Conservation (phyloP, 1,140 invertebrate species). For the Lucilia cuprina region DNA sequence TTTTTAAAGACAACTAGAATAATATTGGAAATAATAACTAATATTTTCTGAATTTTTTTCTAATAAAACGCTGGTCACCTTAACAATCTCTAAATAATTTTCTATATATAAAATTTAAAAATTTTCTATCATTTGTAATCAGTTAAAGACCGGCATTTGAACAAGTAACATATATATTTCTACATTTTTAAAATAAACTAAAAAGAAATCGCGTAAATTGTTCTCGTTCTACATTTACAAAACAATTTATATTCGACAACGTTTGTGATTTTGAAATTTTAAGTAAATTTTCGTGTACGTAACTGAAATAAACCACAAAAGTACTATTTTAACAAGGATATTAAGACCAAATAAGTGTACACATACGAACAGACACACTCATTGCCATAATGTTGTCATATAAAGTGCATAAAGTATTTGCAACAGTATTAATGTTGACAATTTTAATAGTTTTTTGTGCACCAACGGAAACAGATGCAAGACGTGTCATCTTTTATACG, state of each 20-base stretch:
- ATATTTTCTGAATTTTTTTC: too few species aligned
- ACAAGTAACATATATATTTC: constrained; percentile 34
- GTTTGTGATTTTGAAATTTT: neutral
- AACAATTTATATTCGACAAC: neutral
- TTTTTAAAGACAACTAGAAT: too few species aligned
- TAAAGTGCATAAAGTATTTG: constrained; percentile 15
- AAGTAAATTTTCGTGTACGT: neutral
- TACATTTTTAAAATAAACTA: neutral
- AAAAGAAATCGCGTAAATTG: neutral
- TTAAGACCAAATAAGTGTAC: neutral
- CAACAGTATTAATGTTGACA: constrained; percentile 39
- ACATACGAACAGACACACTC: neutral
- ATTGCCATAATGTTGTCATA: constrained; percentile 13
- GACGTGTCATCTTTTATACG: constrained; percentile 56
- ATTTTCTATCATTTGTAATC: constrained; percentile 51
- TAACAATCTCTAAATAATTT: neutral
- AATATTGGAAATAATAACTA: too few species aligned
- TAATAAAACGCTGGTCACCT: neutral
- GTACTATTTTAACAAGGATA: neutral
- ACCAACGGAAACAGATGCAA: constrained; percentile 46
- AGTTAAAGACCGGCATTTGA: constrained; percentile 58
- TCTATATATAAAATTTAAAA: constrained; percentile 27
- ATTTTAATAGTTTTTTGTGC: constrained; percentile 48
- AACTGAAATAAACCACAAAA: neutral
- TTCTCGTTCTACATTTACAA: neutral